Evolutionary conservation across 2,888 invertebrate species (phyloP), one percentile per base, ranked within the genome.

Genomic region (Drosophila maculinotata): DNA sequence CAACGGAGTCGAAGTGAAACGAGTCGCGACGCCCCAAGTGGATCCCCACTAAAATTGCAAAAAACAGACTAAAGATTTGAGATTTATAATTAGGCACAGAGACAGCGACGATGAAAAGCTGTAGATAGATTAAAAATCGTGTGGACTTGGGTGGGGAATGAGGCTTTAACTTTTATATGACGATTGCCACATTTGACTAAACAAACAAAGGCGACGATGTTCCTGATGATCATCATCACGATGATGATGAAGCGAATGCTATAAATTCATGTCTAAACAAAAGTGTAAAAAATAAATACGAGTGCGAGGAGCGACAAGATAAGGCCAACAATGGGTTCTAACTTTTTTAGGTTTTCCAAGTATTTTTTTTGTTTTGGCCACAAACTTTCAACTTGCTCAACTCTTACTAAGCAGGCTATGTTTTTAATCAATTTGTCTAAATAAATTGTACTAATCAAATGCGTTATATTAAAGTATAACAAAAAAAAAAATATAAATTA

Each of bases 241-340:
- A 48, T 39, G 48, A 53, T 41, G 60, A 57, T 41, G 57, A 52
- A 33, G 31, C 51, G 54, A 65, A 49, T 20, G 72, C 23, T 35
- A 84, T 84, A 86, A 87, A 86, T 86, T 87, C 69, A 85, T 76
- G 79, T 87, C 85, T 81, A 85, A 86, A 85, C 77, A 86, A 87
- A 81, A 86, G 86, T 86, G 87, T 86, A 86, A 86, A 86, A 65
- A 81, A 84, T 62, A 86, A 84, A 84, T 75, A 82, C 39, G 63
- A 76, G 36, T 63, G 49, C 69, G 67, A 66, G 64, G 2, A 47
- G 52, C 59, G 76, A 67, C 65, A 64, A 86, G 83, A 76, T 75
- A 75, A 54, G 64, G 42, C 31, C 36, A 59, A 2, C 36, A 49
- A 54, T 20, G 48, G 36, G 33, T 38, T 57, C 31, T 28, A 20